Evolutionary conservation across 2,888 invertebrate species (phyloP), one percentile per base, ranked within the genome.

Genomic region (Stenodera caucasica): DNA sequence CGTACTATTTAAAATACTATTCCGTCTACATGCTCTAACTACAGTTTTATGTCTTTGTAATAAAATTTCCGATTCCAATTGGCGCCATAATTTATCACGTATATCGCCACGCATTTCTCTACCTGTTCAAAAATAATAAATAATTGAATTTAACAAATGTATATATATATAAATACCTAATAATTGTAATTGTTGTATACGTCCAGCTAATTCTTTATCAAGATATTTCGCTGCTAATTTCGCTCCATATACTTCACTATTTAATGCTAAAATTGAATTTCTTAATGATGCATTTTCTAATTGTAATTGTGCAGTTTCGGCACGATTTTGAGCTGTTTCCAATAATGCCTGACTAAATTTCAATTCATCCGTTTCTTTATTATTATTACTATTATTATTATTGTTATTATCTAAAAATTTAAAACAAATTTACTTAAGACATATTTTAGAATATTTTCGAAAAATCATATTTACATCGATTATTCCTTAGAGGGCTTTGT

Each of bases 101-200:
- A 92, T 85, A 66, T 90, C 88, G 1, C 90, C 88, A 45, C 90
- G 84, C 90, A 92, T 90, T 75, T 92, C 92, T 60, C 90, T 82
- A 11, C 86, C 81, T 81, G 58, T 45, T 32, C 11, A 32, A 8
- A 12, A 59, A 37, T 45, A 58, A n/a, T 5, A 55, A 7, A 55
- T 45, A 45, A 14, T 15, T 15, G 4, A 52, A 3, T 4, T 26
- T 5, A 26, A 2, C 26, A 26, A 4, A 26, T 26, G 26, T 26
- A 4, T 4, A 4, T 26, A 2, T 26, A 50, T 15, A 12, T 4
- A 52, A 52, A 58, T 65, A 78, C 88, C 91, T 65, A 94, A 82
- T 55, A 94, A 81, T 77, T 94, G 94, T 67, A 94, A 84, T 80
- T 94, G 94, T 76, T 94, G 93, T 80, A 94, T 94, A 72, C 92